Evolutionary conservation across 2,113 vertebrate genomes (phyloP).

Genomic region (Pavo muticus): DNA sequence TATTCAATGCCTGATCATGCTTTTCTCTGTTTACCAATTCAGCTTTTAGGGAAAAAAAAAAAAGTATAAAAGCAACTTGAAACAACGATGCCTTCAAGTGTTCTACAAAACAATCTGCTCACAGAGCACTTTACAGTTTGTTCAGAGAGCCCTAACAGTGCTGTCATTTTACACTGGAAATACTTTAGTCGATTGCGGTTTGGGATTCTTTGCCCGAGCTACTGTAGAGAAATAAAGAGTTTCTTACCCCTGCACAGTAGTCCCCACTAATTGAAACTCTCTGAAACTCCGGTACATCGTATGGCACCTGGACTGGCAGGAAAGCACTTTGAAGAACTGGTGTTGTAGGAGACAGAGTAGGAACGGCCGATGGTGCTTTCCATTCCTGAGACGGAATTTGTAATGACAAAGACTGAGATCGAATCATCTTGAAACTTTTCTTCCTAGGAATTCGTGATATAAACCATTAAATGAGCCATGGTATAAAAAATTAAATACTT

Average conservation of each 20-base stretch:
- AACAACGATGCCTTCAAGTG: not conserved
- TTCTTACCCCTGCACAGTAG: slow-evolving; percentile 96
- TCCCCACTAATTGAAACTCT: slow-evolving; percentile 95
- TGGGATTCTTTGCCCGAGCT: not conserved
- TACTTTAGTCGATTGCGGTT: not conserved
- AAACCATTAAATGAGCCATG: slow-evolving; percentile 58
- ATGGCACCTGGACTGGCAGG: slow-evolving; percentile 57
- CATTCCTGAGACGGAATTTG: slow-evolving; percentile 85
- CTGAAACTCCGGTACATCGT: slow-evolving; percentile 90
- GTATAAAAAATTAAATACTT: slow-evolving; percentile 30
- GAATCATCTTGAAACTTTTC: slow-evolving; percentile 93
- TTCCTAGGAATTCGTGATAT: slow-evolving; percentile 81
- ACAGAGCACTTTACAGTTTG: not conserved
- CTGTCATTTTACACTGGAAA: not conserved
- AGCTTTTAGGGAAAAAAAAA: not conserved
- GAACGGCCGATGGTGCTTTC: slow-evolving; percentile 64
- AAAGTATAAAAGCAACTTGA: not conserved
- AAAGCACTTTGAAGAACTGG: slow-evolving; percentile 44
- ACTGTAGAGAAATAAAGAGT: not conserved
- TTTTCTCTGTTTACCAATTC: not conserved
- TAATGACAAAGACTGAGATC: slow-evolving; percentile 90
- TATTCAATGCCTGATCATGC: not conserved
- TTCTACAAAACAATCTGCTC: not conserved
- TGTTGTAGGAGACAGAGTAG: slow-evolving; percentile 67
- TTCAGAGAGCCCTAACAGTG: not conserved